phyloP scores from a whole-genome alignment of 2,113 vertebrate species.

The Montifringilla adamsi region DNA sequence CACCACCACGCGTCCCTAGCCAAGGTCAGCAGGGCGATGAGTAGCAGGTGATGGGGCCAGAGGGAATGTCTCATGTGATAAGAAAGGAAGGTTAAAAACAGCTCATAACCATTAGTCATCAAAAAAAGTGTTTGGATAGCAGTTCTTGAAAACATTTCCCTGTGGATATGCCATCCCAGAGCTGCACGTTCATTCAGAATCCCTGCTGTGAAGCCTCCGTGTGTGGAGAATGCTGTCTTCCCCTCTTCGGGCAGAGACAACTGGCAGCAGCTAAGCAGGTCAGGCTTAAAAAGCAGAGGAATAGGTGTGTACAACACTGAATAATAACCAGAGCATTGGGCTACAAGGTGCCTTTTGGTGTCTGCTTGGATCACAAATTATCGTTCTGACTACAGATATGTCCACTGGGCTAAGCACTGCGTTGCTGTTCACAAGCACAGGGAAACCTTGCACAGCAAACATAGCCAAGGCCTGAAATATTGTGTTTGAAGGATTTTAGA shows the following conservation, averaged over 20 bases:
- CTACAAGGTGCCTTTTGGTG: neutral
- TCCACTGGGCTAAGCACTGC: neutral
- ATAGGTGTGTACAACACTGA: neutral
- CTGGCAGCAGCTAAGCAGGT: neutral
- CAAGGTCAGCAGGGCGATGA: neutral
- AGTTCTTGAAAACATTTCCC: neutral
- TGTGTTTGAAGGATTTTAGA: neutral
- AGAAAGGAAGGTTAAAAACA: neutral
- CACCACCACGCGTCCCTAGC: neutral
- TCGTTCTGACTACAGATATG: neutral
- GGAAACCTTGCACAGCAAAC: neutral
- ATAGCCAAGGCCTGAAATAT: rapidly evolving
- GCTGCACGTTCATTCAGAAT: rapidly evolving
- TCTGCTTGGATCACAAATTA: neutral
- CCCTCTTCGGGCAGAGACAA: neutral
- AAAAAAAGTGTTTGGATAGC: neutral
- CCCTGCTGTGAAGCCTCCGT: neutral
- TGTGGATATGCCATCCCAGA: neutral
- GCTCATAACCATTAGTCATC: neutral
- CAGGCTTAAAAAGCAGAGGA: neutral
- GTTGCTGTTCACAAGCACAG: neutral
- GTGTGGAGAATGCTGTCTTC: neutral
- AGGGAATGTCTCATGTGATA: neutral
- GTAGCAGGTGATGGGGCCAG: neutral
- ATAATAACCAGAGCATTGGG: neutral